Evolutionary conservation across 2,888 invertebrate species (phyloP).

Genomic region (Agrochola lota): DNA sequence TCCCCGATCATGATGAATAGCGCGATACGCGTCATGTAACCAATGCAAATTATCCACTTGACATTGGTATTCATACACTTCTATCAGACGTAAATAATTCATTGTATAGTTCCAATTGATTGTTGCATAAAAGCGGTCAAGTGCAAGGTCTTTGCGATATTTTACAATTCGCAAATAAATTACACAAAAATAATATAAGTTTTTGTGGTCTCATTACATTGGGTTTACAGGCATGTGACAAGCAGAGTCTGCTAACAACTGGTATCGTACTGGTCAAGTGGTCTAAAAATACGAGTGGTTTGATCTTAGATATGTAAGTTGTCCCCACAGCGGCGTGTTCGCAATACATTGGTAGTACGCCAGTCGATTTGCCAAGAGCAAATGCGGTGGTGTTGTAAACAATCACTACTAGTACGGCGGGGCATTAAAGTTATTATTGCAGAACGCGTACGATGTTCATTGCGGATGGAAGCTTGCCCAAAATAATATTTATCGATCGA

Average conservation of each 20-base stretch:
- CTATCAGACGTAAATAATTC: slow-evolving; percentile 56
- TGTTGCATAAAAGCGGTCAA: slow-evolving; percentile 62
- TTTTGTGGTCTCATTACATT: slow-evolving; percentile 21
- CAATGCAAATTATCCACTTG: slow-evolving; percentile 66
- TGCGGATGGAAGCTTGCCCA: slow-evolving; percentile 81
- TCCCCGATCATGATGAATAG: slow-evolving; percentile 44
- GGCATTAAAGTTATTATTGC: slow-evolving; percentile 77
- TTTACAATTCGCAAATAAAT: slow-evolving; percentile 19
- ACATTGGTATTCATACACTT: slow-evolving; percentile 66
- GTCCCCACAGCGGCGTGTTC: slow-evolving; percentile 34
- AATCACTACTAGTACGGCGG: slow-evolving; percentile 66
- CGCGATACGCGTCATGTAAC: slow-evolving; percentile 48
- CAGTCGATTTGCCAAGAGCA: slow-evolving; percentile 66
- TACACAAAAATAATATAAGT: slow-evolving; percentile 11
- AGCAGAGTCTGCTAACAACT: slow-evolving; percentile 23
- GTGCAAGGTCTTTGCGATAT: slow-evolving; percentile 64
- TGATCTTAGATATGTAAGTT: slow-evolving; percentile 49
- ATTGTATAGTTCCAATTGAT: slow-evolving; percentile 47
- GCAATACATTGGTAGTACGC: slow-evolving; percentile 48
- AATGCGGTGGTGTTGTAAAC: slow-evolving; percentile 71
- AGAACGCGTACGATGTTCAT: slow-evolving; percentile 71
- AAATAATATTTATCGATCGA: slow-evolving; percentile 74
- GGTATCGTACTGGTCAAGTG: slow-evolving; percentile 31
- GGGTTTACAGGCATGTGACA: slow-evolving; percentile 10
- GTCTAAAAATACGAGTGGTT: slow-evolving; percentile 54